Conservation (phyloP, 2,113 vertebrate species). For the Pycnonotus jocosus region DNA sequence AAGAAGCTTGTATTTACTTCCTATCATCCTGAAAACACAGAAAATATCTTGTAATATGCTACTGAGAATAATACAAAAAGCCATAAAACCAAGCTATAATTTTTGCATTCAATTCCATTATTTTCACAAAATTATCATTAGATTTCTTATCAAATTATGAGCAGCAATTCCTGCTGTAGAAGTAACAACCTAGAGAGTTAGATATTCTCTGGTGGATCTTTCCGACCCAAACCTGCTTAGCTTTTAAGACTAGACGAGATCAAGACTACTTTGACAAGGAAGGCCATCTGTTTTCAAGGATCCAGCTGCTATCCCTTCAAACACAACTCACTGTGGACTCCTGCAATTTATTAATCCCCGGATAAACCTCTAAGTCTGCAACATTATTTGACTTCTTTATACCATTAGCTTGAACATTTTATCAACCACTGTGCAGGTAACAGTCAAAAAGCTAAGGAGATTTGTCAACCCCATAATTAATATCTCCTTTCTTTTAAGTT, state of each 20-base stretch:
- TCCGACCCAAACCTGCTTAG: constrained; percentile 40
- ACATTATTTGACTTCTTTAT: constrained; percentile 53
- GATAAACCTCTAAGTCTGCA: constrained; percentile 58
- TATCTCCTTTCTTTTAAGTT: constrained; percentile 40
- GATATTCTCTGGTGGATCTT: constrained; percentile 44
- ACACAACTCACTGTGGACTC: constrained; percentile 34
- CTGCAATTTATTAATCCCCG: constrained; percentile 57
- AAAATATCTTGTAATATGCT: background rate
- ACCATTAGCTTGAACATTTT: constrained; percentile 46
- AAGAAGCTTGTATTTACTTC: background rate
- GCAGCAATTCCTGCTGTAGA: background rate
- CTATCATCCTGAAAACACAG: background rate
- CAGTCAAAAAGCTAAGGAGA: constrained; percentile 55
- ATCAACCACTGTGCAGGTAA: constrained; percentile 59
- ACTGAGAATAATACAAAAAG: background rate
- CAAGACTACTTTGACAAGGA: constrained; percentile 54
- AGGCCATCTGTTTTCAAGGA: constrained; percentile 59
- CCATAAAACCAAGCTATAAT: background rate
- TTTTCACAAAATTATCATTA: background rate
- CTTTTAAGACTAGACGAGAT: constrained; percentile 64
- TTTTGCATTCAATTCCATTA: background rate
- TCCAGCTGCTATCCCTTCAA: constrained; percentile 62
- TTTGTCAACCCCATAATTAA: constrained; percentile 54
- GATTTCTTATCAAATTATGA: background rate
- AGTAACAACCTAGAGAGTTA: background rate